Evolutionary conservation across 2,797 vertebrate species (phyloP).

Genomic region (Coracias cyanogaster): DNA sequence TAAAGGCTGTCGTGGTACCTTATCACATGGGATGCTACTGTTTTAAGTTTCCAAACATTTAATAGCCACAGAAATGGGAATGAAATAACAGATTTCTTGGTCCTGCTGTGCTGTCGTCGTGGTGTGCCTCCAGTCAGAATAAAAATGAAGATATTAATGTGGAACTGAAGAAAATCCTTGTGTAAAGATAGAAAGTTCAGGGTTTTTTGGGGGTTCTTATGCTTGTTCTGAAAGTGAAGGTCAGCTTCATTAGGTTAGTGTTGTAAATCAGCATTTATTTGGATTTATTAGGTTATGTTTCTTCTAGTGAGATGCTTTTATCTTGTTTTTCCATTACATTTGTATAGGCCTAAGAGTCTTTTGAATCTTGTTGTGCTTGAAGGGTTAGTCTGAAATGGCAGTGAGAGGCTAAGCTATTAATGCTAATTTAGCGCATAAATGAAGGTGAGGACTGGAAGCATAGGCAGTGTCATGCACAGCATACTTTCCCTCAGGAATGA

Average conservation of each 20-base stretch:
- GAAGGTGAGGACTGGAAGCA: not conserved
- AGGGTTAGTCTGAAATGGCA: not conserved
- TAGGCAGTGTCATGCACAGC: not conserved
- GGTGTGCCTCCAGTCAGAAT: not conserved
- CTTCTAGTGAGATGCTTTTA: not conserved
- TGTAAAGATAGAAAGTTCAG: not conserved
- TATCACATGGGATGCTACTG: not conserved
- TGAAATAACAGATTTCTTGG: not conserved
- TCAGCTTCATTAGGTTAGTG: not conserved
- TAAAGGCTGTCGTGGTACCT: not conserved
- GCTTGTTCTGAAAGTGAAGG: not conserved
- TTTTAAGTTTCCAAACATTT: not conserved
- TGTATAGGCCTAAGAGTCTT: not conserved
- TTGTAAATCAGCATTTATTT: not conserved
- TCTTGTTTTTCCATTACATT: not conserved
- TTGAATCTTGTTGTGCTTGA: not conserved
- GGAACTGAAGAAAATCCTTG: not conserved
- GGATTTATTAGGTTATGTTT: not conserved
- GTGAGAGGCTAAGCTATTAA: not conserved
- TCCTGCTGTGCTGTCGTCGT: not conserved
- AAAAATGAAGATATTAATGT: not conserved
- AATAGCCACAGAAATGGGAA: not conserved
- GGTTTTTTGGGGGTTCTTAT: not conserved
- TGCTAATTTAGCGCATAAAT: not conserved
- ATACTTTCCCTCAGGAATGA: not conserved